Conservation (phyloP, 2,888 invertebrate species). For the Brassicogethes aeneus region DNA sequence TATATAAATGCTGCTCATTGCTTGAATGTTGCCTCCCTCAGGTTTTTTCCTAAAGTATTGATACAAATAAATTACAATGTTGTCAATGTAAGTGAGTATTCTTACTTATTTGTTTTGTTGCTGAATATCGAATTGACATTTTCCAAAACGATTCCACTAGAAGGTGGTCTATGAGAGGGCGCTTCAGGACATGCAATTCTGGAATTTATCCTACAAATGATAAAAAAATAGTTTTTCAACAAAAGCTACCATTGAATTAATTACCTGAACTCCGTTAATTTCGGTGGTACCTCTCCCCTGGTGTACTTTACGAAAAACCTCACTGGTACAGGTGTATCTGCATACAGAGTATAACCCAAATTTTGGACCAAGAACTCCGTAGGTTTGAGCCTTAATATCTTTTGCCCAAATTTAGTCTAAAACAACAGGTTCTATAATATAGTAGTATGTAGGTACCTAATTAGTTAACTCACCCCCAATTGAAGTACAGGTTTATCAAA, state of each 20-base stretch:
- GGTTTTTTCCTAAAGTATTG: not conserved
- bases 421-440: not conserved
- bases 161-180: not conserved
- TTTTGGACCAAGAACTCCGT: not conserved
- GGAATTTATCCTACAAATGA: not conserved
- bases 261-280: conserved; percentile 40
- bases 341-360: conserved; percentile 35
- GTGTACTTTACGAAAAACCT: conserved; percentile 54
- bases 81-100: not conserved
- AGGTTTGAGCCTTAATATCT: not conserved
- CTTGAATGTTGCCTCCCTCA: no score
- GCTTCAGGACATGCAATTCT: not conserved
- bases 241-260: no score
- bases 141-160: not conserved
- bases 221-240: no score
- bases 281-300: conserved; percentile 42
- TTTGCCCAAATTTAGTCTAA: not conserved
- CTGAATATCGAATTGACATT: not conserved
- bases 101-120: not conserved
- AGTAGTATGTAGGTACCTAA: not conserved
- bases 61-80: not conserved
- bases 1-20: not conserved
- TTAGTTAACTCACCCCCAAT: conserved; percentile 20
- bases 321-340: conserved; percentile 47
- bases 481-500: conserved; percentile 34